Evolutionary conservation across 2,113 vertebrate genomes (phyloP).

Genomic region (Eptatretus burgeri): DNA sequence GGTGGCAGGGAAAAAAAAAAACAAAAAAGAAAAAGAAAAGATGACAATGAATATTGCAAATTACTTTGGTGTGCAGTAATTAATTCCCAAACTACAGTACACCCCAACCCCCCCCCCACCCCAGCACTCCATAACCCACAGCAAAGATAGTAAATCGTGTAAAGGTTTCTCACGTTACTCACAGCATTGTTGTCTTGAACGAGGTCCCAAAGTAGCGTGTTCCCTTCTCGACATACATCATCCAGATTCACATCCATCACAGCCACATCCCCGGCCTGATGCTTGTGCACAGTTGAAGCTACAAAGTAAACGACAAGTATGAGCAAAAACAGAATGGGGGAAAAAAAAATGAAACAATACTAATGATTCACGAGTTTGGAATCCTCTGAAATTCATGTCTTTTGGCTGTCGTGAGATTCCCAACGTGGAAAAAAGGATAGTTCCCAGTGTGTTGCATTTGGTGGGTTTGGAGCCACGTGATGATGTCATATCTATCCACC

Average conservation of each 20-base stretch:
- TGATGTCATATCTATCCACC: slow-evolving; percentile 20
- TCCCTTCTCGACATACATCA: slow-evolving; percentile 95
- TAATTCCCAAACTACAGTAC: too few relatives aligned
- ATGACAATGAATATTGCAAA: too few relatives aligned
- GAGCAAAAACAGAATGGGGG: too few relatives aligned
- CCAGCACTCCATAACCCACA: neutral
- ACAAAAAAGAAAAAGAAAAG: too few relatives aligned
- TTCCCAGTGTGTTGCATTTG: neutral
- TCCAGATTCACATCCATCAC: slow-evolving; percentile 95
- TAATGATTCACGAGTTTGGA: too few relatives aligned
- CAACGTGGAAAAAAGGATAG: too few relatives aligned
- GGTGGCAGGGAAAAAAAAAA: too few relatives aligned
- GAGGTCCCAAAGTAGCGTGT: slow-evolving; percentile 90
- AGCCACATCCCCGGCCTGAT: slow-evolving; percentile 62
- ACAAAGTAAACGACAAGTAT: slow-evolving; percentile 5
- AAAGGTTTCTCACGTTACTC: slow-evolving; percentile 12
- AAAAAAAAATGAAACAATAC: too few relatives aligned
- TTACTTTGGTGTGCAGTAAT: too few relatives aligned
- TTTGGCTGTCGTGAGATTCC: too few relatives aligned
- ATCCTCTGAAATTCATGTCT: too few relatives aligned
- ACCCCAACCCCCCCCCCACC: neutral
- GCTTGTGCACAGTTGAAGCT: slow-evolving; percentile 88
- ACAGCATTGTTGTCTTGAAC: slow-evolving; percentile 96
- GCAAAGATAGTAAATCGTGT: too few relatives aligned
- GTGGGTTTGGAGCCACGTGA: neutral